These are phyloP conservation scores for Pristionchus maxplancki DNA, from an alignment of 2,888 invertebrate genomes.

Conservation along the genomic window DNA sequence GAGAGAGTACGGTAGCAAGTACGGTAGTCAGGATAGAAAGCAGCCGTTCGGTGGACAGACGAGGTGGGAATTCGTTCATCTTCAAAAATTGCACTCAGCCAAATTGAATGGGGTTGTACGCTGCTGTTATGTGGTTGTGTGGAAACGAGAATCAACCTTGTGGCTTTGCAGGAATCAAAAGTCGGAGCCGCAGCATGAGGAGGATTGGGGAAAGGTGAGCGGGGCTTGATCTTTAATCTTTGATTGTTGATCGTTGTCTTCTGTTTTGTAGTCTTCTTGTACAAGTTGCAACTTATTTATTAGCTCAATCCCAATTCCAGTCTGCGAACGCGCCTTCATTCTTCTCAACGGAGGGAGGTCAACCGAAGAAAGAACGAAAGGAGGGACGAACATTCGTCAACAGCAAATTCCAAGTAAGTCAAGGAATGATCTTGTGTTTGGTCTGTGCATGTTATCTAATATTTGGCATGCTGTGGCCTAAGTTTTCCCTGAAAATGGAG, in stretches of 20 bases:
- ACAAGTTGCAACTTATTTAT: no score
- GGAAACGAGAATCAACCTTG: background rate
- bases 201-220: constrained; percentile 50
- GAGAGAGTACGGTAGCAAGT: constrained; percentile 20
- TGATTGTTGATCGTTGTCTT: background rate
- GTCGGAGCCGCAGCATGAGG: constrained; percentile 14
- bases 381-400: constrained; percentile 21
- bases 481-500: background rate
- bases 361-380: background rate
- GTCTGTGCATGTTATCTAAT: no score
- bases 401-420: constrained; percentile 31
- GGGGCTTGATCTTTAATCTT: background rate
- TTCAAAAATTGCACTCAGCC: background rate
- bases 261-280: background rate
- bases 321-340: constrained; percentile 8
- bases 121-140: background rate
- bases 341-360: constrained; percentile 46
- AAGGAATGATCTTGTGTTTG: background rate
- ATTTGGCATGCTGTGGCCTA: no score
- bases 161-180: background rate
- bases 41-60: background rate
- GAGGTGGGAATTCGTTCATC: background rate
- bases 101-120: background rate
- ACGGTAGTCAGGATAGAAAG: constrained; percentile 37
- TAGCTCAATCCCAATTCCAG: constrained; percentile 6